phyloP scores from a whole-genome alignment of 92 coral and sea anemone genomes.

The Diadumene lineata region DNA sequence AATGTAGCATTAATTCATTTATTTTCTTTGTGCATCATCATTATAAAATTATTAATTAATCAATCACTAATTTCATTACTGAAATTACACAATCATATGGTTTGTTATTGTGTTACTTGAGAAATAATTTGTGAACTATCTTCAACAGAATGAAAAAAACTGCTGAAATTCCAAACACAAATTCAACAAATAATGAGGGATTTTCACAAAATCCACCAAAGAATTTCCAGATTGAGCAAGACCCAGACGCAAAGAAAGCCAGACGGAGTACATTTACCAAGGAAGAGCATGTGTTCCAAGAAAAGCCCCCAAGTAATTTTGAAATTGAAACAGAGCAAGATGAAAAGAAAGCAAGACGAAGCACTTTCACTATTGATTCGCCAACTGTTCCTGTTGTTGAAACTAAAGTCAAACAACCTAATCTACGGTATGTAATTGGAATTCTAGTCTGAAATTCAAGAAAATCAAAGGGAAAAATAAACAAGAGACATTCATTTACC shows the following conservation, averaged over 20 bases:
- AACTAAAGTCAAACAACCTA: not conserved
- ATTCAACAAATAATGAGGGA: not conserved
- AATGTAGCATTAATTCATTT: not conserved
- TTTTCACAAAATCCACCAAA: not conserved
- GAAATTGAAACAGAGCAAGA: conserved; percentile 23
- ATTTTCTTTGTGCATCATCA: too few species aligned
- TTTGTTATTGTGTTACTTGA: too few species aligned
- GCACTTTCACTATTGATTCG: conserved; percentile 25
- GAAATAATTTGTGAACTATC: too few species aligned
- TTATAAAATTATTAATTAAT: too few species aligned
- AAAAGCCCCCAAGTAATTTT: conserved; percentile 25
- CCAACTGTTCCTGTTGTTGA: not conserved
- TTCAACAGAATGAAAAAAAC: not conserved
- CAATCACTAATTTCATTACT: too few species aligned
- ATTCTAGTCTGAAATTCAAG: too few species aligned
- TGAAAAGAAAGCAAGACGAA: conserved; percentile 24
- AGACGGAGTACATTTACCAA: not conserved
- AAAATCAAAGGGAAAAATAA: too few species aligned
- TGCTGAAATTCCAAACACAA: not conserved
- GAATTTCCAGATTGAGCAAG: not conserved
- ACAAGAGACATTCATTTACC: not conserved
- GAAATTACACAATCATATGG: too few species aligned
- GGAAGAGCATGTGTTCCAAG: conserved; percentile 3
- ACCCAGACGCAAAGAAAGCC: not conserved
- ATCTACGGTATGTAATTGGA: conserved; percentile 6